Percentiles rank a stretch among this genome's conserved stretches.
Conservation (phyloP, 1,140 invertebrate species). For the Cydia splendana region DNA sequence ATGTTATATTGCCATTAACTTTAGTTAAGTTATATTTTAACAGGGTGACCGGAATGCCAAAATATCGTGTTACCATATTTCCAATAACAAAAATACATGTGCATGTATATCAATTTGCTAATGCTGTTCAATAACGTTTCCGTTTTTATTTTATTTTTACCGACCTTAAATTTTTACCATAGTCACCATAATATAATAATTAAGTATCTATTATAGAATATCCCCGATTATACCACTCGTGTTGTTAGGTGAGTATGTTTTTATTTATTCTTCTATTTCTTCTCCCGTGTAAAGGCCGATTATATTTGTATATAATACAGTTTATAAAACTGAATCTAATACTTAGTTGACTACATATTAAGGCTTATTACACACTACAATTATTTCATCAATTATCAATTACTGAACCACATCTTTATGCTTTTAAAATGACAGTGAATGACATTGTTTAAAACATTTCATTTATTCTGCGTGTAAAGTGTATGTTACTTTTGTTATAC, state of each 20-base stretch:
- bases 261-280: not conserved
- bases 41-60: slow-evolving; percentile 55
- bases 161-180: not conserved
- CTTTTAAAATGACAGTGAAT: not conserved
- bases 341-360: not conserved
- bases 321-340: not conserved
- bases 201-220: too few species aligned
- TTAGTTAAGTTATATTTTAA: slow-evolving; percentile 36
- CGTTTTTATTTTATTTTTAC: not conserved
- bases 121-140: not conserved
- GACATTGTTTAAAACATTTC: not conserved
- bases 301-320: not conserved
- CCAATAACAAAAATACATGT: not conserved
- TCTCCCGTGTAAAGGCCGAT: not conserved
- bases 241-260: not conserved
- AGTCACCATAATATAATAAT: too few species aligned
- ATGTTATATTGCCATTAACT: slow-evolving; percentile 39
- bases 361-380: not conserved
- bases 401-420: not conserved
- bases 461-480: not conserved
- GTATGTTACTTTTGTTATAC: not conserved
- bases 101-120: not conserved
- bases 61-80: slow-evolving; percentile 55
- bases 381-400: not conserved
- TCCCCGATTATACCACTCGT: not conserved